Evolutionary conservation across 2,888 invertebrate species (phyloP), one percentile per base, ranked within the genome.

Genomic region (Dynastes maya): DNA sequence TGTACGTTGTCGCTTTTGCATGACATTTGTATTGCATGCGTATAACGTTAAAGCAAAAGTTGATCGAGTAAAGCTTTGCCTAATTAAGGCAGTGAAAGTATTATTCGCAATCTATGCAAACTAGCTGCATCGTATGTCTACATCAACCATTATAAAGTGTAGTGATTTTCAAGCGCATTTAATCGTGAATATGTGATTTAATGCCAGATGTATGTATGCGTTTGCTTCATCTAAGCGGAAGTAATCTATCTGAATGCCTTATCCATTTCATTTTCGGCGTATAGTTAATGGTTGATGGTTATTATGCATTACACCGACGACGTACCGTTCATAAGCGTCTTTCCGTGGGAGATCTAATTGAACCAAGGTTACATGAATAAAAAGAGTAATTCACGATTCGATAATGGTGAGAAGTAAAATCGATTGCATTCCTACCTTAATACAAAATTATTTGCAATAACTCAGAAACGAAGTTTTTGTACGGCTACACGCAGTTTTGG

Each of bases 111-210:
- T 65, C 64, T 64, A 67, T 65, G 51, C 49, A 49, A 51, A 51
- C 64, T 64, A 67, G 16, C 65, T 16, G 65, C 65, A 53, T 76
- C 76, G 65, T 76, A 51, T 51, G 51, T 65, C 51, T 64, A 29
- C 45, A 65, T 65, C 64, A 65, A 45, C 40, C 22, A 51, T 65
- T 53, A 49, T 65, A 65, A 76, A 76, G 51, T 51, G 29, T 27
- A 65, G 51, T 58, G n/a, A 55, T 72, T 76, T 76, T 76, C 65
- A 76, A 64, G 51, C 51, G 51, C 65, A 29, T 72, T 72, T 53
- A 65, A 49, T 45, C 45, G 40, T 67, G 40, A 67, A 67, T 45
- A n/a, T 45, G 65, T 16, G 40, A 67, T 67, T 67, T 40, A 67
- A 22, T 45, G 22, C 45, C 9, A 67, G 45, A 65, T 40, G 13